Base-by-base conservation (phyloP, 2,888 invertebrate genomes). In the Agelastica alni region DNA sequence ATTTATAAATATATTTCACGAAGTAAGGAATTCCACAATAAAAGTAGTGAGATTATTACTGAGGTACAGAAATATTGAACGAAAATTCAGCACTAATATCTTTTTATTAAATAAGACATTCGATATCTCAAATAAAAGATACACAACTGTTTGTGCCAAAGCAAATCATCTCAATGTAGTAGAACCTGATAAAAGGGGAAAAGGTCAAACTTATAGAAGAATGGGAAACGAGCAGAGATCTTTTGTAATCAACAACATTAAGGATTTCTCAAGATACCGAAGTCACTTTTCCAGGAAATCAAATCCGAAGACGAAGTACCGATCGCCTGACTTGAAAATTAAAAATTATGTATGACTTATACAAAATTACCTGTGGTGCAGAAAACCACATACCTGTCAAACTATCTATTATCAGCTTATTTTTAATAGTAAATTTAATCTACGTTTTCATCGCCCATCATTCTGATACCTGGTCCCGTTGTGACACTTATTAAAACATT, bases 121-220 rank as follows among this genome's bases (percentile, higher is more conserved):
- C 13, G 14, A 48, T 30, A 48, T 45, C 6, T 45, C 45, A n/a
- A 45, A 31, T 16, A 45, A 45, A 32, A 45, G 30, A 32, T 45
- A 31, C 17, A 30, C 45, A 30, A 4, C 3, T 26, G 37, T 14
- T n/a, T 36, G 47, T 28, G n/a, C 14, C 14, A 34, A 47, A 17
- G 18, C 17, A 34, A 45, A 32, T 45, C 14, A 45, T 10, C 14
- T 45, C 2, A 18, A 30, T 12, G 32, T 30, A n/a, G n/a, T n/a
- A 28, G 18, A 48, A 48, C 28, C 48, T 16, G 39, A 48, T 30
- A 39, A 48, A 41, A 28, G 18, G n/a, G 48, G 39, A 48, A 48
- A 48, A 14, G 39, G 41, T 4, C 28, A 48, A 48, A 48, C 28
- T 30, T 20, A 41, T 13, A 48, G 48, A 41, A 48, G 31, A 22